phyloP scores from a whole-genome alignment of 2,797 vertebrate species.

The Enteromius trimaculatus region DNA sequence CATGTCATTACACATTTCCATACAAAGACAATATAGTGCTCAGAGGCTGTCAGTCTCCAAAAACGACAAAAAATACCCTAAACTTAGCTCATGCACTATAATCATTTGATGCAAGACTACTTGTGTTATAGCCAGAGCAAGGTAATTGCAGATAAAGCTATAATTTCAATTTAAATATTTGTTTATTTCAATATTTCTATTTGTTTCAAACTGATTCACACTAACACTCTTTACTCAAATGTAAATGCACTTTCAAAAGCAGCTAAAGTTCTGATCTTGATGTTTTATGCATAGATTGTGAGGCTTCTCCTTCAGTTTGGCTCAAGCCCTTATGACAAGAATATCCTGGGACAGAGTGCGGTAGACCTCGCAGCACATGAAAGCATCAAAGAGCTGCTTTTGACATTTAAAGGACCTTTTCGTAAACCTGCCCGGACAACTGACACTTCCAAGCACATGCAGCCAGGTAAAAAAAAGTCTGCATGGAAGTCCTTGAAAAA shows the following conservation, averaged over 20 bases:
- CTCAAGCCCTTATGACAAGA: slow-evolving; percentile 74
- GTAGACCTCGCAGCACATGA: slow-evolving; percentile 71
- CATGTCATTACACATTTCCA: neutral
- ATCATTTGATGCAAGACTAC: neutral
- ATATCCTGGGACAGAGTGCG: slow-evolving; percentile 70
- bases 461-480: slow-evolving; percentile 41
- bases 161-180: neutral
- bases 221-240: neutral
- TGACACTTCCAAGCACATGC: slow-evolving; percentile 29
- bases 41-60: neutral
- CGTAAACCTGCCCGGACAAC: neutral
- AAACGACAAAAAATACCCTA: neutral
- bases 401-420: slow-evolving; percentile 61
- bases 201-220: neutral
- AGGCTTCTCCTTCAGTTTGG: slow-evolving; percentile 82
- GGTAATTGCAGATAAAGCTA: neutral
- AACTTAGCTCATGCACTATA: neutral
- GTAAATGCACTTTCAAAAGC: slow-evolving; percentile 11
- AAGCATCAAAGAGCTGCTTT: slow-evolving; percentile 78
- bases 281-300: slow-evolving; percentile 73
- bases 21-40: neutral
- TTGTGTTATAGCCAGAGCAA: neutral
- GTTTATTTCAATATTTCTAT: too few relatives aligned
- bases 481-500: neutral
- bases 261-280: slow-evolving; percentile 19